Conservation (phyloP, 2,888 invertebrate species). For the Drosophila robusta region DNA sequence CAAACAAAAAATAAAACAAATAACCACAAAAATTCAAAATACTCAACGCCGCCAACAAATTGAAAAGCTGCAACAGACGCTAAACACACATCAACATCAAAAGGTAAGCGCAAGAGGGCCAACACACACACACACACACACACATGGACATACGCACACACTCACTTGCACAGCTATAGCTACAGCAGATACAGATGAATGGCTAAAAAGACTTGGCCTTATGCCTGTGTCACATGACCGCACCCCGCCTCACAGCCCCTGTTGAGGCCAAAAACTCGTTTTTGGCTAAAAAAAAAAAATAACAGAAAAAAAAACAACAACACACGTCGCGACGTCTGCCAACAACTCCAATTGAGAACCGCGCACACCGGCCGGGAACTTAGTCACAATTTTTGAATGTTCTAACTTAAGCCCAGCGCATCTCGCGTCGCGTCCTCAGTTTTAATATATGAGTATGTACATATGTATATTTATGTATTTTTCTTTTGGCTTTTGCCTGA, state of each 20-base stretch:
- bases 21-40: conserved; percentile 29
- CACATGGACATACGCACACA: conserved; percentile 4
- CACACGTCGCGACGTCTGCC: conserved; percentile 53
- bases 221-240: conserved; percentile 68
- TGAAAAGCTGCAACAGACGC: conserved; percentile 56
- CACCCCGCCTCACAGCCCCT: conserved; percentile 39
- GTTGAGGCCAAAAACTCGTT: conserved; percentile 65
- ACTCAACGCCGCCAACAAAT: conserved; percentile 27
- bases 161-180: conserved; percentile 2
- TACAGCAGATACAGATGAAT: conserved; percentile 42
- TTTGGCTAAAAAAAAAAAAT: conserved; percentile 55
- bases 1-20: conserved; percentile 2
- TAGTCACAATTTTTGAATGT: conserved; percentile 56
- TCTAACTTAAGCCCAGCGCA: conserved; percentile 39
- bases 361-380: conserved; percentile 40
- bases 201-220: conserved; percentile 46
- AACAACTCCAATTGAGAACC: conserved; percentile 45
- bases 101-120: conserved; percentile 58
- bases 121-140: conserved; percentile 20
- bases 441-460: conserved; percentile 14
- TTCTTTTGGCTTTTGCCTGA: conserved; percentile 28
- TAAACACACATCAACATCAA: conserved; percentile 32
- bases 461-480: conserved; percentile 22
- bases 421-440: neutral
- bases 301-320: conserved; percentile 10